Evolutionary conservation across 1,140 invertebrate species (phyloP), one percentile per base, ranked within the genome.

Genomic region (roundworm (Caenorhabditis elegans)): DNA sequence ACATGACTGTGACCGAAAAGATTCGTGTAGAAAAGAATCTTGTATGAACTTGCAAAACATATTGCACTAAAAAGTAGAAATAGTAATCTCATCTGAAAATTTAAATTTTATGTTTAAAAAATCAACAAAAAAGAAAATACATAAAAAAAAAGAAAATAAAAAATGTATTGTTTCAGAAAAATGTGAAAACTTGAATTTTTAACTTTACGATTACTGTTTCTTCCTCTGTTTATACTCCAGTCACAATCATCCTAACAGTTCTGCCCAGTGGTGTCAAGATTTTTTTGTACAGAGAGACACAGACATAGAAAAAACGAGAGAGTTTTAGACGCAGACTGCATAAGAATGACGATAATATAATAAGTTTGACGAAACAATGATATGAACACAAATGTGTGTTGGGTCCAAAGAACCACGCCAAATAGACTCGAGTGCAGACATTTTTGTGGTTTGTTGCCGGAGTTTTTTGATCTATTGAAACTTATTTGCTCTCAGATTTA

Each of bases 1-100:
- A 83, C 79, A 81, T 83, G 82, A 22, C 65, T 77, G 28, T 51
- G 60, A 5, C 78, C 82, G 79, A 80, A 80, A 13, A 70, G 60
- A 39, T 70, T 70, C 34, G 60, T 43, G 34, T 70, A 70, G 34
- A 70, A 70, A 10, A 70, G 34, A 70, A 70, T 70, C 19, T 70
- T 70, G 34, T 70, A 70, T 2, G 60, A 70, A 24, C 43, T 70
- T 8, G 39, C 31, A 4, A 34, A 39, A 24, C 3, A 39, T 39
- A n/a, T n/a, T n/a, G 28, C 10, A 39, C 36, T n/a, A 43, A n/a
- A 22, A 3, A 36, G 19, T 8, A 70, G 17, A 24, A 26, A 70
- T n/a, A 70, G 31, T 70, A 70, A 22, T 26, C 60, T 39, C 60
- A 70, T 70, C 60, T 70, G 60, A 39, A 70, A 31, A 34, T 60